Conservation (phyloP, 2,888 invertebrate species). For the Dinocampus coccinellae region DNA sequence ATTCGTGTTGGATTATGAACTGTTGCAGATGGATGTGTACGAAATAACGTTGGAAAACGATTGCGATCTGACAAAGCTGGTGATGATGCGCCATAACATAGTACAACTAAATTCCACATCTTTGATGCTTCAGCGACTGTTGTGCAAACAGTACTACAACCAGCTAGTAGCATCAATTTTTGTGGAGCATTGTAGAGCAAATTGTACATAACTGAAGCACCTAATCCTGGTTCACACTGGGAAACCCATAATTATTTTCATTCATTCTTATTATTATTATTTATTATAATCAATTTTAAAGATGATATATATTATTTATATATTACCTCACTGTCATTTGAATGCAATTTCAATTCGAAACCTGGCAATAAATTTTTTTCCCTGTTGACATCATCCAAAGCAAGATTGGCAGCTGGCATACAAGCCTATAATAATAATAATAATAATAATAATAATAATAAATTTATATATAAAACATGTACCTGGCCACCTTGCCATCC, state of each 20-base stretch:
- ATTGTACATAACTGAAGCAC: conserved; percentile 98
- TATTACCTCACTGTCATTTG: conserved; percentile 96
- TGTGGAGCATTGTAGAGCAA: conserved; percentile 95
- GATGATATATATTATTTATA: too few relatives aligned
- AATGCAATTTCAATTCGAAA: conserved; percentile 90
- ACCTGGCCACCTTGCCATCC: conserved; percentile 98
- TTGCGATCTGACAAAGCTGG: conserved; percentile 97
- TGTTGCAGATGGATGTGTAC: conserved; percentile 99
- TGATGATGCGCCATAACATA: conserved; percentile 98
- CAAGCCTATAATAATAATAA: conserved; percentile 83
- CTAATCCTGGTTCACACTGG: conserved; percentile 98
- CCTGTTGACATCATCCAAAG: conserved; percentile 95
- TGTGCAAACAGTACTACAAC: conserved; percentile 98
- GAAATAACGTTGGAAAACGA: conserved; percentile 97
- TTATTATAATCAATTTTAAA: neutral
- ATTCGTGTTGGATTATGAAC: conserved; percentile 98
- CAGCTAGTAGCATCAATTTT: conserved; percentile 93
- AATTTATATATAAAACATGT: conserved; percentile 38
- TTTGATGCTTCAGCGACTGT: conserved; percentile 99
- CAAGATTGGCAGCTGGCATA: conserved; percentile 96
- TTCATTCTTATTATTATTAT: too few relatives aligned
- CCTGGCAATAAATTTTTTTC: conserved; percentile 90
- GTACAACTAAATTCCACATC: conserved; percentile 99
- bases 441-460: too few relatives aligned
- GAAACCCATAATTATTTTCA: conserved; percentile 52